Evolutionary conservation across 2,113 vertebrate species (phyloP).

Genomic region (Hippocampus barbouri): DNA sequence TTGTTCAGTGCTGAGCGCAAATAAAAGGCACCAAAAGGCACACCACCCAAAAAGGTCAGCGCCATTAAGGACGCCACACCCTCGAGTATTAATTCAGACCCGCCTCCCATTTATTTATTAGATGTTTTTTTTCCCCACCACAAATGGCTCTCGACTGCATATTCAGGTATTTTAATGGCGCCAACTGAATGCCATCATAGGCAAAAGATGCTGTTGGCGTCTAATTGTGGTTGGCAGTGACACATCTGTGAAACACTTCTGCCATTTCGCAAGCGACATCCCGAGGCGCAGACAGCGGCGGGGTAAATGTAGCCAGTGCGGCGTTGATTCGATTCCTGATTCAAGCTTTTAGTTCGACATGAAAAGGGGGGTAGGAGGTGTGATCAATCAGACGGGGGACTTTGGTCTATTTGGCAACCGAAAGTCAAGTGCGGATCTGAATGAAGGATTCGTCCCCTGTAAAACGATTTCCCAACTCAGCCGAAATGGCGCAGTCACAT

Average conservation of each 20-base stretch:
- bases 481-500: background rate
- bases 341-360: background rate
- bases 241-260: background rate
- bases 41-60: background rate
- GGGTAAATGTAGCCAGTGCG: background rate
- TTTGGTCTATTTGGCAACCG: background rate
- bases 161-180: background rate
- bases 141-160: background rate
- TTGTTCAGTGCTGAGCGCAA: background rate
- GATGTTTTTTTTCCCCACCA: background rate
- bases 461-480: too few relatives aligned
- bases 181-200: constrained; percentile 6
- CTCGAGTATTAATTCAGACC: background rate
- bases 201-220: background rate
- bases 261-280: background rate
- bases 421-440: too few relatives aligned
- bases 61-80: background rate
- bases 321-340: background rate
- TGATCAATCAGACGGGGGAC: background rate
- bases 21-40: background rate
- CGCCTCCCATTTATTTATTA: background rate
- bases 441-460: background rate
- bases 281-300: background rate
- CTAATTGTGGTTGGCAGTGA: background rate
- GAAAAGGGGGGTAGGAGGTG: background rate